A percentile compares a stretch with the other conserved stretches of the same genome.
Conservation (phyloP, 1,140 invertebrate species). For the Triops longicaudatus region DNA sequence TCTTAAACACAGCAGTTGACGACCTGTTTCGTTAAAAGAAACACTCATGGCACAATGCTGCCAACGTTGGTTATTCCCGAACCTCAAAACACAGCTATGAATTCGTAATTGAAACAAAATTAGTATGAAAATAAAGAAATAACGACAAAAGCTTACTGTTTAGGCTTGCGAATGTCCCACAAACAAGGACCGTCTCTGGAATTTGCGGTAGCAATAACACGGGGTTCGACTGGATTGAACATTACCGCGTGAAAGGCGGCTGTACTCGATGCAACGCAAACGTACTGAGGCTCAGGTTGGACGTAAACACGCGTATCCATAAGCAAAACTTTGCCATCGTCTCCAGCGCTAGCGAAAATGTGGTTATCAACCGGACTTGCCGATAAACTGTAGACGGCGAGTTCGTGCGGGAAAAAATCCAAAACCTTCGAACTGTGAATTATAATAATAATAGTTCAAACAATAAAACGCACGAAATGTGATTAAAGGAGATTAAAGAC, state of each 20-base stretch:
- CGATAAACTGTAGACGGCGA: constrained; percentile 80
- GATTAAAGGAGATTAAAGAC: no score
- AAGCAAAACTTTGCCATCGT: constrained; percentile 76
- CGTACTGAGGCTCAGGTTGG: constrained; percentile 43
- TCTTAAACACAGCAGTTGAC: constrained; percentile 68
- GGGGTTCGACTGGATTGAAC: constrained; percentile 75
- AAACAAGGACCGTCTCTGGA: constrained; percentile 76
- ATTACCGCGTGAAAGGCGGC: constrained; percentile 80
- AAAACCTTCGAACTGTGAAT: constrained; percentile 55
- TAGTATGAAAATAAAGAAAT: constrained; percentile 16
- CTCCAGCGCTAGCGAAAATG: constrained; percentile 78
- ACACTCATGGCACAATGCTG: constrained; percentile 83
- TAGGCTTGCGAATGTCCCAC: constrained; percentile 78
- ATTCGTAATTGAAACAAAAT: constrained; percentile 24
- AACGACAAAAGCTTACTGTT: constrained; percentile 52
- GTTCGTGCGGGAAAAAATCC: constrained; percentile 71
- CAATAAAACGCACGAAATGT: not conserved
- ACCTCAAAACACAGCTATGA: constrained; percentile 47
- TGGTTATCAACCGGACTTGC: constrained; percentile 73
- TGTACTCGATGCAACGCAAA: constrained; percentile 55
- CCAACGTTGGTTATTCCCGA: constrained; percentile 55
- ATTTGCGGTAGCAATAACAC: constrained; percentile 77
- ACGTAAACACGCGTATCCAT: constrained; percentile 63
- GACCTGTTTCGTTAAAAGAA: constrained; percentile 71
- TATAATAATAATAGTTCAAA: constrained; percentile 28